Conservation (phyloP, 1,140 invertebrate species). For the Scaptomyza pallida region DNA sequence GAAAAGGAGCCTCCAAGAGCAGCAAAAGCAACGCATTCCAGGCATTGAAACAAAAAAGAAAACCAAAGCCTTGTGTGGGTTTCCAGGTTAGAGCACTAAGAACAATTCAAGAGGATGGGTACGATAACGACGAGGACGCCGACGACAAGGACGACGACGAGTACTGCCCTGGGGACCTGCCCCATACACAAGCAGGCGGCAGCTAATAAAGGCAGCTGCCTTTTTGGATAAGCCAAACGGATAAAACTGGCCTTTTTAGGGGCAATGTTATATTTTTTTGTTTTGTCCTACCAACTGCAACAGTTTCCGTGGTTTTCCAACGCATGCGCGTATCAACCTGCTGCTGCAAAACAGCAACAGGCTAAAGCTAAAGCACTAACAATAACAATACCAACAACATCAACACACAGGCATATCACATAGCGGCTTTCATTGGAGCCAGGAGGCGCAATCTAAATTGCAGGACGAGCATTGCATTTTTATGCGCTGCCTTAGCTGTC, state of each 20-base stretch:
- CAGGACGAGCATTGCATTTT: constrained; percentile 63
- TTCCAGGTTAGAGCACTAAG: constrained; percentile 50
- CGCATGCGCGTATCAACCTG: constrained; percentile 56
- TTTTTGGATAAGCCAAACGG: constrained; percentile 66
- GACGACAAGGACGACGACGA: constrained; percentile 18
- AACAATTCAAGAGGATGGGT: background rate
- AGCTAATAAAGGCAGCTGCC: constrained; percentile 48
- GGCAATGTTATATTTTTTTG: too few species aligned
- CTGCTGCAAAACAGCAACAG: constrained; percentile 61
- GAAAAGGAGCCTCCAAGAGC: constrained; percentile 7
- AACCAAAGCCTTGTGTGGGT: constrained; percentile 49
- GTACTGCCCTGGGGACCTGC: constrained; percentile 56
- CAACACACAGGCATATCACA: background rate
- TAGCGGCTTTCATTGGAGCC: constrained; percentile 23
- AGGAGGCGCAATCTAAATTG: constrained; percentile 50
- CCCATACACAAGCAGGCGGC: constrained; percentile 30
- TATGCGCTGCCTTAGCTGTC: constrained; percentile 57
- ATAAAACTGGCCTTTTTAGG: constrained; percentile 66
- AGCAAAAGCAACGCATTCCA: constrained; percentile 53
- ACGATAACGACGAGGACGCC: constrained; percentile 13
- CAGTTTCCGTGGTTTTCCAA: constrained; percentile 66
- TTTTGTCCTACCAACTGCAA: constrained; percentile 65
- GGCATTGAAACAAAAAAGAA: constrained; percentile 60
- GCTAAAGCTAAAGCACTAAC: constrained; percentile 43
- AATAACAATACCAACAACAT: constrained; percentile 13